Percentiles rank a stretch among this genome's conserved stretches.
These are phyloP conservation scores for Coronaproctus castanopsis DNA, from an alignment of 2,888 invertebrate genomes.

Conservation along the genomic window DNA sequence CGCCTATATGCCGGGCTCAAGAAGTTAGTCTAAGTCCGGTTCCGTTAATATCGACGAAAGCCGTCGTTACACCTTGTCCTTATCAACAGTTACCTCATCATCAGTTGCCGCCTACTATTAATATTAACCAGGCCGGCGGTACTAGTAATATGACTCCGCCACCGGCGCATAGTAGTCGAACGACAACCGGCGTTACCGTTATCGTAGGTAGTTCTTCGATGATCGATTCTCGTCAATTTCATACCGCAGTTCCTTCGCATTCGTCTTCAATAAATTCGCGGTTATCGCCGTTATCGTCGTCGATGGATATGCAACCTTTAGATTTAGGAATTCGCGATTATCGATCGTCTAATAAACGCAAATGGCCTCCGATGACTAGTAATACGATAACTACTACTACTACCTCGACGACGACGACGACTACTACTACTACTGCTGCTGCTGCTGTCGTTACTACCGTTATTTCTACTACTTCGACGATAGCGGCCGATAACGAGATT, in stretches of 20 bases:
- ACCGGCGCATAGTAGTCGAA: constrained; percentile 30
- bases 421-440: not conserved
- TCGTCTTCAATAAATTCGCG: constrained; percentile 23
- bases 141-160: constrained; percentile 27
- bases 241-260: not conserved
- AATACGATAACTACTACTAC: constrained; percentile 23
- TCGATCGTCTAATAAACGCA: constrained; percentile 28
- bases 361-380: constrained; percentile 23
- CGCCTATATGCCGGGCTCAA: constrained; percentile 32
- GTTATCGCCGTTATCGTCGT: constrained; percentile 22
- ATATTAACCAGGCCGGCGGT: constrained; percentile 12
- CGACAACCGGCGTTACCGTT: constrained; percentile 12
- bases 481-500: constrained; percentile 1
- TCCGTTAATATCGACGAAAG: constrained; percentile 36
- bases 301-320: constrained; percentile 48
- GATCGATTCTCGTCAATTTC: not conserved
- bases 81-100: constrained; percentile 34
- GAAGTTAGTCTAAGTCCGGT: constrained; percentile 26
- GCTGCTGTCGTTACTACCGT: constrained; percentile 26
- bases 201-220: not conserved
- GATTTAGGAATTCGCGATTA: constrained; percentile 42
- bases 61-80: constrained; percentile 30
- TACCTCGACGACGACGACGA: constrained; percentile 16
- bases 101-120: constrained; percentile 22
- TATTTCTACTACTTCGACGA: constrained; percentile 13